Conservation (phyloP, 2,888 invertebrate species). For the Drosophila imparisetae region DNA sequence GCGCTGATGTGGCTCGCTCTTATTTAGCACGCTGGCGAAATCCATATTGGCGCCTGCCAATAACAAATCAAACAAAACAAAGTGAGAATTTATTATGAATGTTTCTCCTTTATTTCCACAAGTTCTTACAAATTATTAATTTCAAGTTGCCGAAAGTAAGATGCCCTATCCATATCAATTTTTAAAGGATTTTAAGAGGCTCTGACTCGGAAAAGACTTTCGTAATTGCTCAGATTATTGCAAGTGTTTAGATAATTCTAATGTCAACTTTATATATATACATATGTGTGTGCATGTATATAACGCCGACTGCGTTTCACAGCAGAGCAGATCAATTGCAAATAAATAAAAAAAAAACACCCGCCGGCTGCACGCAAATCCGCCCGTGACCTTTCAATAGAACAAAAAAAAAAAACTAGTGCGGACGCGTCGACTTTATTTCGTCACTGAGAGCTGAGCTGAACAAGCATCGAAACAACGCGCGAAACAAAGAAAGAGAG, state of each 20-base stretch:
- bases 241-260: not conserved
- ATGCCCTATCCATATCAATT: not conserved
- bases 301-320: not conserved
- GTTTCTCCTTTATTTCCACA: not conserved
- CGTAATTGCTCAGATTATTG: not conserved
- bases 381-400: slow-evolving; percentile 54
- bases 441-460: slow-evolving; percentile 52
- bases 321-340: slow-evolving; percentile 27
- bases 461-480: slow-evolving; percentile 14
- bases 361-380: slow-evolving; percentile 11
- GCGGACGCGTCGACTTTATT: slow-evolving; percentile 39
- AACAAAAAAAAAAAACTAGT: slow-evolving; percentile 18
- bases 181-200: not conserved
- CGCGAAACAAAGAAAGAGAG: slow-evolving; percentile 21
- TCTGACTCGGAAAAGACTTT: not conserved
- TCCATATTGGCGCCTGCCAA: slow-evolving; percentile 72
- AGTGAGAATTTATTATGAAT: not conserved
- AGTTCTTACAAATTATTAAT: not conserved
- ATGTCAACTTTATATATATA: not conserved
- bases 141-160: not conserved
- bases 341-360: slow-evolving; percentile 10
- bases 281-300: not conserved
- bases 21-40: slow-evolving; percentile 78
- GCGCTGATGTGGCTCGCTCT: slow-evolving; percentile 86
- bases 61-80: slow-evolving; percentile 7